These are phyloP conservation scores for Phasianus colchicus DNA, from an alignment of 2,113 vertebrate species.

Conservation along the genomic window DNA sequence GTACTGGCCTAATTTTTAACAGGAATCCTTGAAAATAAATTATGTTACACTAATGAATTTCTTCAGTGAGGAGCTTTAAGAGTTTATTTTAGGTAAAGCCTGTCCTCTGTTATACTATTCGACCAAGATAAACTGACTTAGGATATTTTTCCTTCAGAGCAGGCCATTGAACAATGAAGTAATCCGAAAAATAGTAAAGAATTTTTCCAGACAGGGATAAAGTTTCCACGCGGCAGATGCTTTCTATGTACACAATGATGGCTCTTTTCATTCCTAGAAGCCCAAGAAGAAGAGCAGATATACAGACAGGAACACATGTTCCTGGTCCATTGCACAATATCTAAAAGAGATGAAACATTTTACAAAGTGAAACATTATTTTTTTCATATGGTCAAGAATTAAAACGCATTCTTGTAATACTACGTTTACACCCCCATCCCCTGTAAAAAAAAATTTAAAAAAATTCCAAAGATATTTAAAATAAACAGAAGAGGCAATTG, in stretches of 20 bases:
- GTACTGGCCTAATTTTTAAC: background rate
- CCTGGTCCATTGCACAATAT: conserved; percentile 96
- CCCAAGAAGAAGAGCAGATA: conserved; percentile 87
- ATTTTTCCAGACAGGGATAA: conserved; percentile 92
- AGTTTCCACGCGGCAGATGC: conserved; percentile 92
- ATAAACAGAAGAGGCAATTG: background rate
- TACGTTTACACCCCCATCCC: background rate
- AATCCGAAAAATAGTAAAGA: conserved; percentile 88
- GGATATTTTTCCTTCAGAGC: conserved; percentile 89
- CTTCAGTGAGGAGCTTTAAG: background rate
- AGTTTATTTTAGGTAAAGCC: background rate
- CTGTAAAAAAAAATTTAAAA: background rate
- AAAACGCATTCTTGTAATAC: background rate
- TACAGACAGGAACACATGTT: conserved; percentile 92
- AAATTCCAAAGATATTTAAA: background rate
- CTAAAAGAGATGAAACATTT: conserved; percentile 77
- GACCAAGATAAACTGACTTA: conserved; percentile 90
- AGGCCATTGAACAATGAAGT: conserved; percentile 95
- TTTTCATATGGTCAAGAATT: background rate
- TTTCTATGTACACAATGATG: conserved; percentile 91
- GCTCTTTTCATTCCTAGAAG: conserved; percentile 90
- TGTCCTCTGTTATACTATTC: conserved; percentile 82
- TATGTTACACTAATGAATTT: background rate
- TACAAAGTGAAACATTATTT: background rate
- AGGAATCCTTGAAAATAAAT: conserved; percentile 2